Percentiles rank a stretch among this genome's conserved stretches.
These are phyloP conservation scores for Napeogenes sylphis DNA, from an alignment of 2,888 invertebrate species.

Conservation along the genomic window DNA sequence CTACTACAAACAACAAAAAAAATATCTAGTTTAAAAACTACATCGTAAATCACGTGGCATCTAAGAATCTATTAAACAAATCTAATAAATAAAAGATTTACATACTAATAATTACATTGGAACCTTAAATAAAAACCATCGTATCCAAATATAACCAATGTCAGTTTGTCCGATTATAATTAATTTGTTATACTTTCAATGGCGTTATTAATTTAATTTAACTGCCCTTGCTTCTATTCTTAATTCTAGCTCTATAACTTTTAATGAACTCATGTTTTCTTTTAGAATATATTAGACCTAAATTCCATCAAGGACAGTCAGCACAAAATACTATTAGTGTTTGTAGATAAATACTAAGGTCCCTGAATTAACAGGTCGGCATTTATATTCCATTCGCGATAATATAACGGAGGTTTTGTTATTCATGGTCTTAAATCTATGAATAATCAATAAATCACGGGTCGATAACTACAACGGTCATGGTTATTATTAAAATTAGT, in stretches of 20 bases:
- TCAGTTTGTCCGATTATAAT: slow-evolving; percentile 41
- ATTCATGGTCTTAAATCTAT: slow-evolving; percentile 29
- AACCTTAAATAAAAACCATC: too few relatives aligned
- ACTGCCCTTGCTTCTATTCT: neutral
- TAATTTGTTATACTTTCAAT: slow-evolving; percentile 42
- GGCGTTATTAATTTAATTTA: slow-evolving; percentile 10
- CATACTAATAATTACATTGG: too few relatives aligned
- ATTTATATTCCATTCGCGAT: slow-evolving; percentile 32
- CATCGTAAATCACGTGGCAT: too few relatives aligned
- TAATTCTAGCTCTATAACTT: slow-evolving; percentile 4
- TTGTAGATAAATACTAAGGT: neutral
- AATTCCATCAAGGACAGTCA: too few relatives aligned
- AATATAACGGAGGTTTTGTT: slow-evolving; percentile 18
- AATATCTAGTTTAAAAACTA: too few relatives aligned
- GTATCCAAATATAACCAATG: slow-evolving; percentile 16
- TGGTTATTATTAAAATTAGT: slow-evolving; percentile 10
- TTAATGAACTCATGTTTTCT: too few relatives aligned
- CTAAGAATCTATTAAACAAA: too few relatives aligned
- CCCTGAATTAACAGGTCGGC: slow-evolving; percentile 23
- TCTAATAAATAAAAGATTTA: too few relatives aligned
- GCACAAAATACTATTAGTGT: too few relatives aligned
- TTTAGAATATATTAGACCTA: too few relatives aligned
- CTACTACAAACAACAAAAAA: too few relatives aligned
- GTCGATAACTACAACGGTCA: slow-evolving; percentile 14
- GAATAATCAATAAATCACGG: slow-evolving; percentile 22